phyloP scores from a whole-genome alignment of 2,888 invertebrate genomes.

The Deroplatys truncata region DNA sequence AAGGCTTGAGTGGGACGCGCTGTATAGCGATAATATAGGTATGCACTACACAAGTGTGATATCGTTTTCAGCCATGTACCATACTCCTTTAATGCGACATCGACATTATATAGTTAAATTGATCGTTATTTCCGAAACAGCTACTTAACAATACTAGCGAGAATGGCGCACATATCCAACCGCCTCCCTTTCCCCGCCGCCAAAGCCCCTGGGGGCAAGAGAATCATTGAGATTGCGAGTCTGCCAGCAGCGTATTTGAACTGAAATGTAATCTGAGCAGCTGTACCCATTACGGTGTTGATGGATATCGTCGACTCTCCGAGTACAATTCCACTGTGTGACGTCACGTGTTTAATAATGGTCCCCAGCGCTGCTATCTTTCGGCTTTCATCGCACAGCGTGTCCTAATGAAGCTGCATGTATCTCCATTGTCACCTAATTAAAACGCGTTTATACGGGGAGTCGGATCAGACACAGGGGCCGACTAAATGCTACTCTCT shows the following conservation, averaged over 20 bases:
- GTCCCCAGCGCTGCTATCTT: conserved; percentile 3
- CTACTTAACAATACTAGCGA: background rate
- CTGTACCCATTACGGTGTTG: conserved; percentile 16
- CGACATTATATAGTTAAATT: background rate
- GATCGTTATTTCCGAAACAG: background rate
- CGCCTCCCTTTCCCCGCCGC: too few relatives aligned
- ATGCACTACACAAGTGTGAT: background rate
- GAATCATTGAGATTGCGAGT: background rate
- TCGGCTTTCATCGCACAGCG: conserved; percentile 5
- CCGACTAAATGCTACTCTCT: background rate
- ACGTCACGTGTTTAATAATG: conserved; percentile 21
- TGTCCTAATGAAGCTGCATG: conserved; percentile 14
- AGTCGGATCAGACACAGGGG: background rate
- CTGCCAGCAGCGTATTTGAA: background rate
- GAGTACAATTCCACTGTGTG: conserved; percentile 15
- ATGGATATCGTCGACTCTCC: conserved; percentile 10
- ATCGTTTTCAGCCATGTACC: background rate
- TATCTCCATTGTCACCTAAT: conserved; percentile 19
- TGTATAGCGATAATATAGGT: too few relatives aligned
- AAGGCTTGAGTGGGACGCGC: too few relatives aligned
- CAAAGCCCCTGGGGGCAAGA: background rate
- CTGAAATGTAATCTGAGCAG: background rate
- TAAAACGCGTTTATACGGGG: conserved; percentile 13
- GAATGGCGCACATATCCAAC: background rate
- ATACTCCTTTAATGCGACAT: background rate